A percentile compares a stretch with the other conserved stretches of the same genome.
Evolutionary conservation across 2,113 vertebrate species (phyloP).

Genomic region (Dicentrarchus labrax): DNA sequence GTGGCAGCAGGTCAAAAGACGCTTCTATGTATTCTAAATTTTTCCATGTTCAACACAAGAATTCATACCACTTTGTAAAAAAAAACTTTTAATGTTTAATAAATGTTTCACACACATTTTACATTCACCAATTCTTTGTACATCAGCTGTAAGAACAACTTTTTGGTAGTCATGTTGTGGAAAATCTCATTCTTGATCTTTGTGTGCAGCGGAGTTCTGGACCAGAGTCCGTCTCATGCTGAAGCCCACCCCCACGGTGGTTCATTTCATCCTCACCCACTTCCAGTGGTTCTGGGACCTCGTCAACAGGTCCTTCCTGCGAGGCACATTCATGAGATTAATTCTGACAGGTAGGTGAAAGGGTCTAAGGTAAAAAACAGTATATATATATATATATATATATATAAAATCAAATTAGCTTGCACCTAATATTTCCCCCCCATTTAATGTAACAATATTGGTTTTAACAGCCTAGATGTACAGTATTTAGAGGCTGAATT

Average conservation of each 20-base stretch:
- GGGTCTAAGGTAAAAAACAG: neutral
- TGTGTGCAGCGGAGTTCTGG: conserved; percentile 89
- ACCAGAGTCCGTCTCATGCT: conserved; percentile 83
- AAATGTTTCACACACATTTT: no score
- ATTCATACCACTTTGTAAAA: no score
- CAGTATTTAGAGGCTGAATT: neutral
- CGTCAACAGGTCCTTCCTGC: conserved; percentile 90
- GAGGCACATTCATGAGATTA: conserved; percentile 87
- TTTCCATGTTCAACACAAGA: no score
- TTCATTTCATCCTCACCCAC: conserved; percentile 91
- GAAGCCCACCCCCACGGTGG: conserved; percentile 86
- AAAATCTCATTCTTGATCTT: neutral
- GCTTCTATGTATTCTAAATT: no score
- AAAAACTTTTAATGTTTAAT: no score
- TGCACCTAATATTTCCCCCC: neutral
- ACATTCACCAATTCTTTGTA: no score
- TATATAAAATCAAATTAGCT: neutral
- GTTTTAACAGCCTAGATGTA: neutral
- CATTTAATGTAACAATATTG: neutral
- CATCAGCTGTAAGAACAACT: no score
- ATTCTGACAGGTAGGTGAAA: conserved; percentile 89
- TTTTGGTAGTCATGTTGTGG: no score
- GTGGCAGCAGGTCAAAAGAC: no score
- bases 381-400: no score
- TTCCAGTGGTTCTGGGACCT: conserved; percentile 92